Conservation (phyloP, 2,888 invertebrate genomes). For the Bombyx huttoni region DNA sequence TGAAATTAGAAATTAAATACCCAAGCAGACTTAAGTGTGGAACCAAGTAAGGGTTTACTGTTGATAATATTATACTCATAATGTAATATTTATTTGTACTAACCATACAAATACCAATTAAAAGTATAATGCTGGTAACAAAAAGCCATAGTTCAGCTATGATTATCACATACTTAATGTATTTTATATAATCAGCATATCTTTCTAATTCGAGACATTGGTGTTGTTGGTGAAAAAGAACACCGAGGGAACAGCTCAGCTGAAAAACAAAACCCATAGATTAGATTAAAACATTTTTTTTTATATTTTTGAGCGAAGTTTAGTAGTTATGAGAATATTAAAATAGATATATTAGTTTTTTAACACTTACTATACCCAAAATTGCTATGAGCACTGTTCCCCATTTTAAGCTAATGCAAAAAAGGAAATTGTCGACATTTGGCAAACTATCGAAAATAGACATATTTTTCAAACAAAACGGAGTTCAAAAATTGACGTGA, state of each 20-base stretch:
- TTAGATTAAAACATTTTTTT: too few relatives aligned
- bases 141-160: conserved; percentile 1
- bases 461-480: background rate
- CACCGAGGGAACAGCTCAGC: background rate
- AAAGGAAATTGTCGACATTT: conserved; percentile 5
- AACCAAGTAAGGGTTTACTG: too few relatives aligned
- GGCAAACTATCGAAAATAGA: conserved; percentile 5
- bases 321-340: background rate
- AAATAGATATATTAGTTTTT: background rate
- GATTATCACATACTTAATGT: background rate
- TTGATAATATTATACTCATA: too few relatives aligned
- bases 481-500: background rate
- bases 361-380: conserved; percentile 13
- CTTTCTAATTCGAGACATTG: background rate
- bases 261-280: background rate
- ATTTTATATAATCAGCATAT: background rate
- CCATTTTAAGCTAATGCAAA: conserved; percentile 13
- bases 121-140: conserved; percentile 9
- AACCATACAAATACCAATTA: conserved; percentile 4
- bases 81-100: background rate
- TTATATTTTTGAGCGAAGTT: too few relatives aligned
- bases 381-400: conserved; percentile 17
- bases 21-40: background rate
- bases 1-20: too few relatives aligned
- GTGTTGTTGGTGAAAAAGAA: background rate